A percentile compares a stretch with the other conserved stretches of the same genome.
Conservation (phyloP, 1,140 invertebrate species). For the Reticulitermes speratus region DNA sequence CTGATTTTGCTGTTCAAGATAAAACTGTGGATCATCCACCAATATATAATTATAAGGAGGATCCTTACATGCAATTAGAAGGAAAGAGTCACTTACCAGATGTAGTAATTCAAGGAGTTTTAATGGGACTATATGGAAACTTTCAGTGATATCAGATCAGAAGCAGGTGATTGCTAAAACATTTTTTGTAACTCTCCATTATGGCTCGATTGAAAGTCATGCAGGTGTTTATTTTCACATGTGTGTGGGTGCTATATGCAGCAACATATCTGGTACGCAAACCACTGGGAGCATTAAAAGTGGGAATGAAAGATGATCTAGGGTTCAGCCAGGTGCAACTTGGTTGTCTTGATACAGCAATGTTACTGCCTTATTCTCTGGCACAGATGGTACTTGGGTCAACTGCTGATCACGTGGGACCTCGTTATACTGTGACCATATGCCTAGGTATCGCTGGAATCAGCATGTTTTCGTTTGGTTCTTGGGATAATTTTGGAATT, state of each 20-base stretch:
- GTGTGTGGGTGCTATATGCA: slow-evolving; percentile 52
- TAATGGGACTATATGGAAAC: slow-evolving; percentile 38
- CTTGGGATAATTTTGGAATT: slow-evolving; percentile 45
- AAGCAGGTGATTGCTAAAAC: not conserved
- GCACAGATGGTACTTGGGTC: slow-evolving; percentile 51
- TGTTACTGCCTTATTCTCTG: slow-evolving; percentile 54
- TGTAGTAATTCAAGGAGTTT: slow-evolving; percentile 38
- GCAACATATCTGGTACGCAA: slow-evolving; percentile 52
- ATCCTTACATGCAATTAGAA: slow-evolving; percentile 40
- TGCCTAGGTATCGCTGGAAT: slow-evolving; percentile 49
- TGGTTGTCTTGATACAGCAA: slow-evolving; percentile 52
- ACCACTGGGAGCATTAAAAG: slow-evolving; percentile 54
- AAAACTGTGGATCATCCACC: slow-evolving; percentile 38
- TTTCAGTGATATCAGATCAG: not conserved
- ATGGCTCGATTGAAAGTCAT: slow-evolving; percentile 32
- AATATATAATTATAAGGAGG: slow-evolving; percentile 38
- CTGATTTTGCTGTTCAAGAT: not conserved
- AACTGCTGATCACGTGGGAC: slow-evolving; percentile 51
- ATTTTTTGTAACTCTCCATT: not conserved
- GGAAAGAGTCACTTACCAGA: slow-evolving; percentile 38
- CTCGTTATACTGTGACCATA: slow-evolving; percentile 48
- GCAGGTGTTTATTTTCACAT: slow-evolving; percentile 44
- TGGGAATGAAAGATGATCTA: slow-evolving; percentile 50
- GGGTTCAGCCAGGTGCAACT: slow-evolving; percentile 45
- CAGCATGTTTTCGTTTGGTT: slow-evolving; percentile 52